Percentiles rank a stretch among this genome's conserved stretches.
Evolutionary conservation across 2,888 invertebrate species (phyloP).

Genomic region (Ferrisia virgata): DNA sequence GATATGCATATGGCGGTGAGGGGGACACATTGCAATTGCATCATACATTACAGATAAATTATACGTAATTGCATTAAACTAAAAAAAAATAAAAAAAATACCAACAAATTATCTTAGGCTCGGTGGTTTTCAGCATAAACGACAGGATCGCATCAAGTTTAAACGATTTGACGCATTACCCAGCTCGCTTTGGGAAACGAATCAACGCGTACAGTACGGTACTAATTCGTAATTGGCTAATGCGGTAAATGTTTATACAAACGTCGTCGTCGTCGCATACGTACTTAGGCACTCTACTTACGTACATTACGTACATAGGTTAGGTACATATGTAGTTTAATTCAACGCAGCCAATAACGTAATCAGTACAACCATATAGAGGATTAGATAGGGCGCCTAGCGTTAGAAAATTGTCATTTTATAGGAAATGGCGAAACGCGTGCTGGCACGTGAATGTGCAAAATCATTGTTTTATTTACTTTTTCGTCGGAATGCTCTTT

Average conservation of each 20-base stretch:
- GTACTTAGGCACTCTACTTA: too few relatives aligned
- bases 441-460: neutral
- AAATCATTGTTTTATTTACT: constrained; percentile 1
- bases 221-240: neutral
- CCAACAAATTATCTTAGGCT: neutral
- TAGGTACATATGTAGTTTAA: neutral
- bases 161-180: neutral
- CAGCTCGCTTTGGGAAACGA: neutral
- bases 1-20: too few relatives aligned
- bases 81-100: neutral
- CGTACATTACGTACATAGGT: too few relatives aligned
- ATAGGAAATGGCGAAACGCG: neutral
- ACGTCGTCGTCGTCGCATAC: neutral
- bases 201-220: neutral
- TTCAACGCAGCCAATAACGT: neutral
- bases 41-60: too few relatives aligned
- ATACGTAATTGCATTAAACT: neutral
- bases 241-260: neutral
- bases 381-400: neutral
- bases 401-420: neutral
- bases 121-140: neutral
- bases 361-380: neutral
- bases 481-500: neutral
- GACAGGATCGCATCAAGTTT: neutral
- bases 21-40: too few relatives aligned